Base-by-base conservation (phyloP, 2,797 vertebrate genomes). In the Karalla daura region DNA sequence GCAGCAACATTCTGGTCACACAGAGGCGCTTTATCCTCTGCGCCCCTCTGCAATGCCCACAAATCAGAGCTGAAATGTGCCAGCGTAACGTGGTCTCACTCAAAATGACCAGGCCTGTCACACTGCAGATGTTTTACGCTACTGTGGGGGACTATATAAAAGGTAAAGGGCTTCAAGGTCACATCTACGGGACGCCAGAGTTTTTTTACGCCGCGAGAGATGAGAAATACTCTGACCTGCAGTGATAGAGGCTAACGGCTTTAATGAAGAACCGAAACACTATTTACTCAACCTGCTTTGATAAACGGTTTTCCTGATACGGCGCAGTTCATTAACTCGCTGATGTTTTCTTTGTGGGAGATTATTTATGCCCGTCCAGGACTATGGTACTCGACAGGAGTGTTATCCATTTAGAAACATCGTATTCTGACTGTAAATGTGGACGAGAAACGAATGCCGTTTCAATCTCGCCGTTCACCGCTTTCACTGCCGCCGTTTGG, bases 231-330 rank as follows among this genome's bases (percentile, higher is more conserved):
- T 27, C 25, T 63, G 49, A 54, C 11, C 20, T 32, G 20, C n/a
- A 61, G 64, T 68, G 59, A 61, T 72, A 43, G 23, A 65, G 53
- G 40, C 47, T 46, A 78, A 63, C 60, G 14, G 30, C 44, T 66
- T 60, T 56, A 67, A 80, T 79, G 66, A 81, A 69, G 37, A 60
- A 49, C 51, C 54, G 33, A 62, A 86, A 75, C 35, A 47, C 23
- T 32, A 32, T 44, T 78, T 49, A 46, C 43, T 6, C 40, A 21
- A 45, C 37, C 64, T 55, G 65, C 58, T 66, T 66, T 39, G 21
- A 80, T 60, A 47, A 17, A 68, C 5, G 12, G 20, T 60, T 70
- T 33, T 23, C 18, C 5, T 43, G 17, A 43, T 18, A n/a, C 12
- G 14, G 18, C 20, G 21, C 25, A 56, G 18, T 61, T 69, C 20